phyloP scores from a whole-genome alignment of 2,888 invertebrate species.

The Phengaris alcon region DNA sequence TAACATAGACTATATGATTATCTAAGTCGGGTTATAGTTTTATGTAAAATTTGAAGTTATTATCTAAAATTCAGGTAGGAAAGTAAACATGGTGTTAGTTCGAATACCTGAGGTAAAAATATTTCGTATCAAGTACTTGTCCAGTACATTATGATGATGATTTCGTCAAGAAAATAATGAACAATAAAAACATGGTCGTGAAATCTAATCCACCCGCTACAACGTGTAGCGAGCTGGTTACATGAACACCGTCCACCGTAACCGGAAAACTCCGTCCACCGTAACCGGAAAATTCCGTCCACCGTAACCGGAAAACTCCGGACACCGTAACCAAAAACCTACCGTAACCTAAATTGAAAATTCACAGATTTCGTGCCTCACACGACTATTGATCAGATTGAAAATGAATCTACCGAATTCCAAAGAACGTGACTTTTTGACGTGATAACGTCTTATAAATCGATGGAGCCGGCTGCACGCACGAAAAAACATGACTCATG shows the following conservation, averaged over 20 bases:
- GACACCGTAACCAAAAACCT: neutral
- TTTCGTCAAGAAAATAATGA: neutral
- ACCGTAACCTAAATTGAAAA: no score
- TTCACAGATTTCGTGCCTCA: no score
- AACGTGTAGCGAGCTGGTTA: neutral
- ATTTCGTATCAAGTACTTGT: neutral
- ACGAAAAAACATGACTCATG: no score
- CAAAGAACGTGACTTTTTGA: no score
- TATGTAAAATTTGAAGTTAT: no score
- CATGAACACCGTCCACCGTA: conserved; percentile 1
- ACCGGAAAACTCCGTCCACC: neutral
- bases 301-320: neutral
- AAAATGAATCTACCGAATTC: no score
- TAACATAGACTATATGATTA: no score
- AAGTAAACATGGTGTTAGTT: neutral
- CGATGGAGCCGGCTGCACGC: no score
- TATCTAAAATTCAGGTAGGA: no score
- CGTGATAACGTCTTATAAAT: no score
- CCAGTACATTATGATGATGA: neutral
- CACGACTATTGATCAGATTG: no score
- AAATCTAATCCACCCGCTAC: neutral
- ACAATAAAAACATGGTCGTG: conserved; percentile 5
- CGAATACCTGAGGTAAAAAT: neutral
- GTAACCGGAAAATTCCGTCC: neutral
- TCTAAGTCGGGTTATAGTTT: no score